phyloP scores from a whole-genome alignment of 2,888 invertebrate genomes.

The Sphinx pinastri region DNA sequence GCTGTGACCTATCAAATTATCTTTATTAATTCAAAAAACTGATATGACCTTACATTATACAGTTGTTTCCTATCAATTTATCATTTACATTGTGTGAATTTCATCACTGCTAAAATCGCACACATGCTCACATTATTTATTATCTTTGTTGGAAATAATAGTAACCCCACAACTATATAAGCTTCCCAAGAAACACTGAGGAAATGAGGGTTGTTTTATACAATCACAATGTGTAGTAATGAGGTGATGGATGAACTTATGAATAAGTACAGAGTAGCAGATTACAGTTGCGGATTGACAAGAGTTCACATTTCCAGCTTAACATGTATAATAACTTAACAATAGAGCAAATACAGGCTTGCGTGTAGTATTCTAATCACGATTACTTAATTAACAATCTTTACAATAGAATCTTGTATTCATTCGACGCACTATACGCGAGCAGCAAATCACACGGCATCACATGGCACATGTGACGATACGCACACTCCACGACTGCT shows the following conservation, averaged over 20 bases:
- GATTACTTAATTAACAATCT: slow-evolving; percentile 2
- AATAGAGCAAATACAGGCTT: neutral
- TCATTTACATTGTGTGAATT: neutral
- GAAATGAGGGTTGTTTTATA: slow-evolving; percentile 2
- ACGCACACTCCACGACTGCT: neutral
- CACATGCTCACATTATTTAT: neutral
- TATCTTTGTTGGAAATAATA: neutral
- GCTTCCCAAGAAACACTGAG: neutral
- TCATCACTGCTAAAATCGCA: neutral
- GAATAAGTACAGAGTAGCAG: neutral
- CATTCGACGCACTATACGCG: neutral
- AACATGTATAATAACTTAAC: slow-evolving; percentile 3
- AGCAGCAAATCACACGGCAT: slow-evolving; percentile 29
- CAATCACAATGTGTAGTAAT: neutral
- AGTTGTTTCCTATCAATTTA: neutral
- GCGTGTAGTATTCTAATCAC: neutral
- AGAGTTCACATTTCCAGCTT: neutral
- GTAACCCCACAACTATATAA: neutral
- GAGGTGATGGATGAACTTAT: slow-evolving; percentile 2
- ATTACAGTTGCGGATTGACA: neutral
- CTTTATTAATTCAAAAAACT: neutral
- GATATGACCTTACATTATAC: slow-evolving; percentile 7
- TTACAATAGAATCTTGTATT: neutral
- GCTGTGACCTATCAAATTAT: neutral
- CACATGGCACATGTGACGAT: slow-evolving; percentile 5